Percentiles rank a stretch among this genome's conserved stretches.
phyloP scores from a whole-genome alignment of 1,140 invertebrate species.

The Wiebesia pumilae region DNA sequence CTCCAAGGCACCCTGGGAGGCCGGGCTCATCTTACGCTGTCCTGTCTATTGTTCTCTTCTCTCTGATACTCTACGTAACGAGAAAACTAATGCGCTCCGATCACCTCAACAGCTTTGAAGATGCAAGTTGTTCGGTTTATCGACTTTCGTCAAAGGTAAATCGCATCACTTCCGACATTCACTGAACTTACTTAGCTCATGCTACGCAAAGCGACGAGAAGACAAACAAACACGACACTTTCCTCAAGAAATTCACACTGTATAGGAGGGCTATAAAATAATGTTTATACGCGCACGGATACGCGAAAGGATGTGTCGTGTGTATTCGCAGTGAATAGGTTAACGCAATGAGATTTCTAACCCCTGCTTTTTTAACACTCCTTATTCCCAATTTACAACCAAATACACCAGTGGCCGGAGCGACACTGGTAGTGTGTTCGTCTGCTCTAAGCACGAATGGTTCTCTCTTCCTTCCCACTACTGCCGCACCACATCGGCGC shows the following conservation, averaged over 20 bases:
- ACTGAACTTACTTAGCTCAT: not conserved
- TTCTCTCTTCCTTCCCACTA: constrained; percentile 65
- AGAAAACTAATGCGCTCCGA: not conserved
- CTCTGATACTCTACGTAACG: not conserved
- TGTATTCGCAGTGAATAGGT: no score
- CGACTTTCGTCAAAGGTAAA: not conserved
- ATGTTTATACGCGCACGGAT: not conserved
- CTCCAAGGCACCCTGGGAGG: constrained; percentile 77
- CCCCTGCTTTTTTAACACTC: not conserved
- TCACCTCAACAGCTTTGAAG: not conserved
- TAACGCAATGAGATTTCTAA: no score
- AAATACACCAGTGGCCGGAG: constrained; percentile 66
- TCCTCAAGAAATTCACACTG: not conserved
- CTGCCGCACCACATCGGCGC: constrained; percentile 49
- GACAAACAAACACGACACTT: not conserved
- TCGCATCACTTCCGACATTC: not conserved
- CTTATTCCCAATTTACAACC: constrained; percentile 52
- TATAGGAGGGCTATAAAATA: not conserved
- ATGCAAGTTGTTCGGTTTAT: not conserved
- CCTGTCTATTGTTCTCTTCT: not conserved
- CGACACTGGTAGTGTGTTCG: constrained; percentile 66
- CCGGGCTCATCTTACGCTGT: constrained; percentile 76
- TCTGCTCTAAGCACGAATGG: constrained; percentile 61
- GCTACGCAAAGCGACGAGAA: no score
- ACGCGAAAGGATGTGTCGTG: not conserved